Conservation (phyloP, 2,797 vertebrate species). For the Amniataba percoides region DNA sequence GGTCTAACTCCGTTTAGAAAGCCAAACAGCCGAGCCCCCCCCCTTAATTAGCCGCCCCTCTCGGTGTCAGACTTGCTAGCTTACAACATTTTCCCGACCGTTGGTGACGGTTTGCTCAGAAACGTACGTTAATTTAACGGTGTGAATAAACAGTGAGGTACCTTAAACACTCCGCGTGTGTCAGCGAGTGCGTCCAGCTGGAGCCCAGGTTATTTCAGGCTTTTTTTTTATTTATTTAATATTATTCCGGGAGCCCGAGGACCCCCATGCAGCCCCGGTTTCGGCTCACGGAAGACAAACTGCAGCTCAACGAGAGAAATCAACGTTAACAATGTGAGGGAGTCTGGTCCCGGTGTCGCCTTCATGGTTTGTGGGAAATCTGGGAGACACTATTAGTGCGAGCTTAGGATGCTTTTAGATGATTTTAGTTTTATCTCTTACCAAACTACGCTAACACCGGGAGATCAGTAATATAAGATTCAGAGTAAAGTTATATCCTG, state of each 20-base stretch:
- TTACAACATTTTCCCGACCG: constrained; percentile 9
- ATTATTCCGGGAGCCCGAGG: constrained; percentile 7
- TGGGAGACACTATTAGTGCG: fast-evolving
- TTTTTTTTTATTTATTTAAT: neutral
- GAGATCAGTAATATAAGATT: fast-evolving
- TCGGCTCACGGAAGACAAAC: constrained; percentile 68
- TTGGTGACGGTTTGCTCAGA: too few relatives aligned
- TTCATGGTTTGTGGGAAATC: neutral
- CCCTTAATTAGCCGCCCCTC: too few relatives aligned
- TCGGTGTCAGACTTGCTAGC: constrained; percentile 10
- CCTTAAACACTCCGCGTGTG: constrained; percentile 58
- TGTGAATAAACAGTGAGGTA: neutral
- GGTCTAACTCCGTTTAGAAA: neutral
- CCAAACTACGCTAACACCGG: fast-evolving
- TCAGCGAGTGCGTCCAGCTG: constrained; percentile 24
- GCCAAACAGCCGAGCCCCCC: too few relatives aligned
- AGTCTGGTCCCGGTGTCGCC: constrained; percentile 50
- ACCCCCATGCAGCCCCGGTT: constrained; percentile 20
- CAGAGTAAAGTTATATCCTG: fast-evolving
- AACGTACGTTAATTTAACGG: too few relatives aligned
- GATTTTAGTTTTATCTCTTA: fast-evolving
- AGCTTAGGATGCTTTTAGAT: fast-evolving
- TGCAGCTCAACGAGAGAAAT: constrained; percentile 62
- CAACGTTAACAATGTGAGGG: constrained; percentile 61
- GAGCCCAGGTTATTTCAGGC: constrained; percentile 33